These are phyloP conservation scores for Hedychridium roseum DNA, from an alignment of 2,888 invertebrate species.

Conservation along the genomic window DNA sequence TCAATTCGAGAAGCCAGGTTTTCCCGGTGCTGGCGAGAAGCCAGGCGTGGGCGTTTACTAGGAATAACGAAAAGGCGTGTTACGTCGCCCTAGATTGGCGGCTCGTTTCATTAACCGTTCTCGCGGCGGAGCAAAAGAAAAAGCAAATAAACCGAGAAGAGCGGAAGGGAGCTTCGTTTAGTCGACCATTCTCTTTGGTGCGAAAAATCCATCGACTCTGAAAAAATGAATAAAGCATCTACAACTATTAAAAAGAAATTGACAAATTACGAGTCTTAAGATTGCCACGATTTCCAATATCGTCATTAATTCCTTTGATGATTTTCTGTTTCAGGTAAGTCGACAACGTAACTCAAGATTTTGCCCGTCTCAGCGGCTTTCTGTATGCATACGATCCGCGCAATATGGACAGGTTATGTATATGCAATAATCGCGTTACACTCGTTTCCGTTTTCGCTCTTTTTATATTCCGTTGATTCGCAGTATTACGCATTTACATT, in stretches of 20 bases:
- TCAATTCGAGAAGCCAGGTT: constrained; percentile 21
- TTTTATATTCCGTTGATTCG: not conserved
- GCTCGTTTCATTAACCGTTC: constrained; percentile 17
- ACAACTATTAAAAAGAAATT: too few relatives aligned
- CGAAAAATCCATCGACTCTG: too few relatives aligned
- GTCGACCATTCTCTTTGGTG: too few relatives aligned
- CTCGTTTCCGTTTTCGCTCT: not conserved
- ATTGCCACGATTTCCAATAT: too few relatives aligned
- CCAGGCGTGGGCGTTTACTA: constrained; percentile 47
- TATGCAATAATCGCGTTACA: constrained; percentile 23
- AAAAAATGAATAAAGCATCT: too few relatives aligned
- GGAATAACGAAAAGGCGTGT: constrained; percentile 49
- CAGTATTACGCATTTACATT: constrained; percentile 18
- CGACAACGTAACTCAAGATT: constrained; percentile 15
- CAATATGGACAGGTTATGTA: constrained; percentile 33
- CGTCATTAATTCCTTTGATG: constrained; percentile 2
- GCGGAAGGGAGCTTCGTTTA: too few relatives aligned
- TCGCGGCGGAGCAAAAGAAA: not conserved
- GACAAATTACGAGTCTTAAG: too few relatives aligned
- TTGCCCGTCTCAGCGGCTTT: constrained; percentile 12
- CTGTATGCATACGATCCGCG: constrained; percentile 19
- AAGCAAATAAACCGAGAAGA: not conserved
- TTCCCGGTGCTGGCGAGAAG: constrained; percentile 37
- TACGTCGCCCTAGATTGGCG: constrained; percentile 25
- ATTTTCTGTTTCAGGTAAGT: constrained; percentile 48